These are phyloP conservation scores for Nomada fabriciana DNA, from an alignment of 2,888 invertebrate species.

Conservation along the genomic window DNA sequence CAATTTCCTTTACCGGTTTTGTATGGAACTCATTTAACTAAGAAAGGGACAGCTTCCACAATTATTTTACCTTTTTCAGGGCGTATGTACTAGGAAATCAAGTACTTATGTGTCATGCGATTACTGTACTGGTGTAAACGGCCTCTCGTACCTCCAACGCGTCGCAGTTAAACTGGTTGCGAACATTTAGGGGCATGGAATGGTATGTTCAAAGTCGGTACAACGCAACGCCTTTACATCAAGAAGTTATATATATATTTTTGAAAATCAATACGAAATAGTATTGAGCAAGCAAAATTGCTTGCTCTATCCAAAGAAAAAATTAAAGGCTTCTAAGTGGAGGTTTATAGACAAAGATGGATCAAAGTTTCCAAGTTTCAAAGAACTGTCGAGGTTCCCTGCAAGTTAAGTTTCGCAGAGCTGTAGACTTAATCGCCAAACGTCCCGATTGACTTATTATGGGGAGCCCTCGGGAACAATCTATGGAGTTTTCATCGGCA, in stretches of 20 bases:
- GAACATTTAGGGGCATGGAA: not conserved
- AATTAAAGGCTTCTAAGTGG: slow-evolving; percentile 56
- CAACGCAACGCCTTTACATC: not conserved
- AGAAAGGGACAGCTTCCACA: not conserved
- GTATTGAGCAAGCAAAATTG: slow-evolving; percentile 48
- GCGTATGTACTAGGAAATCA: no score
- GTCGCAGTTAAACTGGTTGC: not conserved
- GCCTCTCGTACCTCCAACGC: no score
- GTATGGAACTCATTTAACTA: not conserved
- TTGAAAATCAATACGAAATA: slow-evolving; percentile 18
- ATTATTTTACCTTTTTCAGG: no score
- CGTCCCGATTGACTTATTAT: slow-evolving; percentile 63
- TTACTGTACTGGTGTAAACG: no score
- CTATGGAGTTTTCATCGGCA: slow-evolving; percentile 37
- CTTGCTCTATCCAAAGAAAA: slow-evolving; percentile 61
- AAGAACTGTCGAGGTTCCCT: slow-evolving; percentile 68
- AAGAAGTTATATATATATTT: not conserved
- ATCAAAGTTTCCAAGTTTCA: slow-evolving; percentile 79
- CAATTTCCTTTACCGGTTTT: no score
- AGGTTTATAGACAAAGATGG: slow-evolving; percentile 62
- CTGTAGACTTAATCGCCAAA: slow-evolving; percentile 68
- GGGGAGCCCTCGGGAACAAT: slow-evolving; percentile 51
- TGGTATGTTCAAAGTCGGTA: not conserved
- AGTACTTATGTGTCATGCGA: no score
- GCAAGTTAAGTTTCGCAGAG: slow-evolving; percentile 70